Conservation (phyloP, 1,140 invertebrate species). For the Calephelis virginiensis region DNA sequence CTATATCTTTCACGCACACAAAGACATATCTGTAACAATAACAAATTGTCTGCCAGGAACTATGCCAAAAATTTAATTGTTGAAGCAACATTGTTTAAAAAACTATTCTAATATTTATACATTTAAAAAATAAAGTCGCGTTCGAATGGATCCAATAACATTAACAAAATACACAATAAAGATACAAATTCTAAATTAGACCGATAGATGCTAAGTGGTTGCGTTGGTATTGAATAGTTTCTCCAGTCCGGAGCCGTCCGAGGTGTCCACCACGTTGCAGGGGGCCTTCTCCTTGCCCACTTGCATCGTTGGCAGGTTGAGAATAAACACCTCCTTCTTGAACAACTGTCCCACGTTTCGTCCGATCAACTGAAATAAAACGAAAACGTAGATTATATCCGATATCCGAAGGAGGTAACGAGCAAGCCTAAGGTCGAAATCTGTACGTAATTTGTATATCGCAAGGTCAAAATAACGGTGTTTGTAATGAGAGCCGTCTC, state of each 20-base stretch:
- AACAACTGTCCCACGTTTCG: slow-evolving; percentile 91
- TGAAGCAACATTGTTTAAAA: slow-evolving; percentile 9
- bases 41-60: background rate
- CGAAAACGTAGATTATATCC: background rate
- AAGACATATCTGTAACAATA: background rate
- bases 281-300: slow-evolving; percentile 63
- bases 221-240: slow-evolving; percentile 69
- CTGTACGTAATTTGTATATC: no score
- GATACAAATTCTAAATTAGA: slow-evolving; percentile 11
- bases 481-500: no score
- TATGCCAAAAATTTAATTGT: background rate
- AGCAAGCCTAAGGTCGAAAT: no score
- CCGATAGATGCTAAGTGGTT: slow-evolving; percentile 47
- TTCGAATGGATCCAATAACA: slow-evolving; percentile 24
- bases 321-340: slow-evolving; percentile 90
- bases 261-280: slow-evolving; percentile 64
- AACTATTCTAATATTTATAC: slow-evolving; percentile 21
- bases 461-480: no score
- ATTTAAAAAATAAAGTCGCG: slow-evolving; percentile 26
- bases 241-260: slow-evolving; percentile 71
- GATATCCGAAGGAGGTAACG: no score
- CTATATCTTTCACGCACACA: background rate
- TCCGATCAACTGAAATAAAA: slow-evolving; percentile 83
- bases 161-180: slow-evolving; percentile 22
- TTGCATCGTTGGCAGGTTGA: slow-evolving; percentile 84